Conservation (phyloP, 2,113 vertebrate species). For the Trogon melanurus region DNA sequence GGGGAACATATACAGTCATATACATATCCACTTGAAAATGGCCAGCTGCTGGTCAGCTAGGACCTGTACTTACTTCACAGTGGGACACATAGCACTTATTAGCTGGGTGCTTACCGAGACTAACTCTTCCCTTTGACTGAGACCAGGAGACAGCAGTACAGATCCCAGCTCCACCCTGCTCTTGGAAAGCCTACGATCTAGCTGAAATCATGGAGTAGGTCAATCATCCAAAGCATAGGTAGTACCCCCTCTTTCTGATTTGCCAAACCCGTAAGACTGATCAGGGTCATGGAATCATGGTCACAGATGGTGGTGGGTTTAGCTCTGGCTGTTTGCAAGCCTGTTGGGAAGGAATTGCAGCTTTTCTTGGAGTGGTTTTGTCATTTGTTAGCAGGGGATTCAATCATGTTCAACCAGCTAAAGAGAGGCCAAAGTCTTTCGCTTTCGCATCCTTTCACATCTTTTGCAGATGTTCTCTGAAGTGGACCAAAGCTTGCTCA, state of each 20-base stretch:
- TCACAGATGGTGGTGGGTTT: neutral
- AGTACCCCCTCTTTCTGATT: neutral
- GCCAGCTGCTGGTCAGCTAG: neutral
- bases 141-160: rapidly evolving
- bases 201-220: neutral
- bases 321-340: neutral
- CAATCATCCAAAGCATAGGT: neutral
- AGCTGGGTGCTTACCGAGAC: rapidly evolving
- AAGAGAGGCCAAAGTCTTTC: neutral
- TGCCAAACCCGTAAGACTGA: neutral
- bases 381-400: neutral
- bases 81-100: neutral
- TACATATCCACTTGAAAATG: neutral
- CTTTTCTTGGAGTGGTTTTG: neutral
- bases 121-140: neutral
- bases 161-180: neutral
- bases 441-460: neutral
- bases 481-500: rapidly evolving
- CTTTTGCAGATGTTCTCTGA: conserved; percentile 51
- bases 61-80: neutral
- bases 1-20: neutral
- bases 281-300: neutral
- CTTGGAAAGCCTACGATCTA: neutral
- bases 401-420: neutral
- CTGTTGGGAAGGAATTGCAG: neutral